A percentile compares a stretch with the other conserved stretches of the same genome.
Evolutionary conservation across 64 coral and sea anemone genomes (phyloP).

Genomic region (Pocillopora damicornis): DNA sequence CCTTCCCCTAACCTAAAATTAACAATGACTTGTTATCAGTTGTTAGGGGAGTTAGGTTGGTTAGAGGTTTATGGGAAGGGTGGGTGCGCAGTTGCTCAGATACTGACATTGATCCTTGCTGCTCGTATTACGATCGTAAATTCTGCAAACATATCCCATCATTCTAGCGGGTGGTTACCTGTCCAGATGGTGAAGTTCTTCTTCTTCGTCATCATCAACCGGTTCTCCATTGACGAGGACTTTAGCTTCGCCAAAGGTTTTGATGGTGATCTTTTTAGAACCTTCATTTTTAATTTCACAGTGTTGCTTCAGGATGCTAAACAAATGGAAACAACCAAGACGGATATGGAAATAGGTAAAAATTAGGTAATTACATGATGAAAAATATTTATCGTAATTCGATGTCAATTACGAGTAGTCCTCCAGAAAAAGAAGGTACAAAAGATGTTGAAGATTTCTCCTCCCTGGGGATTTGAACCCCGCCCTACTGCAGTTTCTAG

Average conservation of each 20-base stretch:
- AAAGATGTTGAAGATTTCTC: no score
- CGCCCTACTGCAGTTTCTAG: no score
- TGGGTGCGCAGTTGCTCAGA: no score
- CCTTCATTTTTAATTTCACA: conserved; percentile 69
- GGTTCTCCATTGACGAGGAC: conserved; percentile 94
- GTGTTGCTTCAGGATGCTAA: conserved; percentile 80
- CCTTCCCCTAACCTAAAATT: no score
- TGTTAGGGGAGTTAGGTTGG: no score
- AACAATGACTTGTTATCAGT: no score
- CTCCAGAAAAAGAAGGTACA: no score
- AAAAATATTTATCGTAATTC: no score
- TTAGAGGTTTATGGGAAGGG: no score
- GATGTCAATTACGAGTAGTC: no score
- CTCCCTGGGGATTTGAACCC: no score
- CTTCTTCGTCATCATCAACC: conserved; percentile 70
- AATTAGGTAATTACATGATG: neutral
- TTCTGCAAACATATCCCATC: neutral
- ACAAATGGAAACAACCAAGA: neutral
- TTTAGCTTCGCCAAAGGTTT: conserved; percentile 62
- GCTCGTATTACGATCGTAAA: neutral
- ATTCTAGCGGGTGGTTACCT: conserved; percentile 34
- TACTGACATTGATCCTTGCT: no score
- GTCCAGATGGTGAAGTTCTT: conserved; percentile 82
- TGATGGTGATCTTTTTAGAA: conserved; percentile 52
- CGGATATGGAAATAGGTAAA: neutral